Conservation (phyloP, 1,140 invertebrate species). For the Contarinia nasturtii region DNA sequence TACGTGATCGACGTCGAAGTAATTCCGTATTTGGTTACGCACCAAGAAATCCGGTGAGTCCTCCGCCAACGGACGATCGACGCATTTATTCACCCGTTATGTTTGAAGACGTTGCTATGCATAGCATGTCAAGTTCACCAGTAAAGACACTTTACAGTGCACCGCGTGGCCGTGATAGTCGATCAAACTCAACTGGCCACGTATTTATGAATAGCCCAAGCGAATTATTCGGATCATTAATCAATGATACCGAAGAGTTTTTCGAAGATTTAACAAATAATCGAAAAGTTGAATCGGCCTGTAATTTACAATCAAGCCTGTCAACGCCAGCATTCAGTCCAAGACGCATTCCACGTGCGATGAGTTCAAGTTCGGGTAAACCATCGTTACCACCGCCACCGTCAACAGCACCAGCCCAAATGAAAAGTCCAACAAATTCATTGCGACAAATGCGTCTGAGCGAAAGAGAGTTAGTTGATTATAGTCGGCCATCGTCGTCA, state of each 20-base stretch:
- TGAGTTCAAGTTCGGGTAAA: slow-evolving; percentile 18
- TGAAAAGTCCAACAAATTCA: background rate
- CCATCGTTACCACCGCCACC: slow-evolving; percentile 18
- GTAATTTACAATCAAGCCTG: slow-evolving; percentile 4
- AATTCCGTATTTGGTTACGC: too few relatives aligned
- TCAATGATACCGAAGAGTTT: slow-evolving; percentile 34
- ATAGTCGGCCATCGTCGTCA: background rate
- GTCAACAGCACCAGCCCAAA: slow-evolving; percentile 15
- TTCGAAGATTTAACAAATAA: slow-evolving; percentile 27
- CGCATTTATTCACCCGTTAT: slow-evolving; percentile 66
- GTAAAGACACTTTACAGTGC: slow-evolving; percentile 23
- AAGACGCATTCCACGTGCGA: slow-evolving; percentile 18
- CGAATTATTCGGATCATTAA: slow-evolving; percentile 29
- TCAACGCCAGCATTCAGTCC: slow-evolving; percentile 15
- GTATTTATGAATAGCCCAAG: slow-evolving; percentile 26
- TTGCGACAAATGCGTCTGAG: slow-evolving; percentile 11
- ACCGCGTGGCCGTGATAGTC: slow-evolving; percentile 14
- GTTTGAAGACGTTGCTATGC: slow-evolving; percentile 57
- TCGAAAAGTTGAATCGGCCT: slow-evolving; percentile 12
- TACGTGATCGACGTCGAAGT: slow-evolving; percentile 24
- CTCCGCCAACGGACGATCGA: slow-evolving; percentile 26
- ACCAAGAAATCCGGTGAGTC: slow-evolving; percentile 6
- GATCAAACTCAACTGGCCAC: slow-evolving; percentile 37
- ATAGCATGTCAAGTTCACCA: slow-evolving; percentile 54
- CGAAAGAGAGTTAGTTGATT: background rate